Conservation (phyloP, 2,113 vertebrate genomes). For the Canis aureus region DNA sequence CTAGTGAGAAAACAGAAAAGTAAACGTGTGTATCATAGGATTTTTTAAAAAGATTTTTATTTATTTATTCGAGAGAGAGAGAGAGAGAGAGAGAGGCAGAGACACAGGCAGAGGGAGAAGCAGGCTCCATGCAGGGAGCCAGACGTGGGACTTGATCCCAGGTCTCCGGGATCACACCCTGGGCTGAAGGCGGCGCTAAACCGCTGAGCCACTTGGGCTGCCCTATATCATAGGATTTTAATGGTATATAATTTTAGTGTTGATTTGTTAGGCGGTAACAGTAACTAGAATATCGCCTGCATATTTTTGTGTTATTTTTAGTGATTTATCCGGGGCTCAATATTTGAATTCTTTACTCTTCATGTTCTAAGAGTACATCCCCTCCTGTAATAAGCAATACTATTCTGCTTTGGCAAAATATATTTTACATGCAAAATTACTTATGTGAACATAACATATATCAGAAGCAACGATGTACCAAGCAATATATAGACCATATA, state of each 20-base stretch:
- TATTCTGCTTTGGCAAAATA: background rate
- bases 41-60: background rate
- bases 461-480: background rate
- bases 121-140: no score
- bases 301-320: background rate
- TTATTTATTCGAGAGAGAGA: no score
- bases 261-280: background rate
- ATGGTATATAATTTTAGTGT: background rate
- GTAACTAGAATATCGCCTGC: background rate
- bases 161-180: no score
- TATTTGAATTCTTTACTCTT: background rate
- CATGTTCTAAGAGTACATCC: background rate
- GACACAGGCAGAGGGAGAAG: no score
- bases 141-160: no score
- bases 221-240: background rate
- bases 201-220: no score
- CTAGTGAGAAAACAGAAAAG: background rate
- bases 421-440: conserved; percentile 3
- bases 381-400: background rate
- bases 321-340: background rate
- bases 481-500: background rate
- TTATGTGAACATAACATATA: background rate
- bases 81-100: no score
- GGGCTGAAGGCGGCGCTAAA: no score
- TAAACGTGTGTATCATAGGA: background rate